phyloP scores from a whole-genome alignment of 2,797 vertebrate species.

The Hybognathus amarus region DNA sequence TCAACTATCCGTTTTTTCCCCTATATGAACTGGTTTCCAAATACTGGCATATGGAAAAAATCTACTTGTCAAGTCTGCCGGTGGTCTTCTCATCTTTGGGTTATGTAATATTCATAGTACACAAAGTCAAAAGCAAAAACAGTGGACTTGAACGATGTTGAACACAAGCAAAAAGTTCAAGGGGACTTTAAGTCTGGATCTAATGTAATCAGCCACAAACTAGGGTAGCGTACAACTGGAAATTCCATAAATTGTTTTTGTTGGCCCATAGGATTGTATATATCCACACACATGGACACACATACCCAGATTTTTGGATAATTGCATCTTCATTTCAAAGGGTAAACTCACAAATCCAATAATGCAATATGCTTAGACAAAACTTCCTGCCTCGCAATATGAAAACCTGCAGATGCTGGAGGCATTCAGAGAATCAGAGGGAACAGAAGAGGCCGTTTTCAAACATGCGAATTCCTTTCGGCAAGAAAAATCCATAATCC shows the following conservation, averaged over 20 bases:
- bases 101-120: conserved; percentile 69
- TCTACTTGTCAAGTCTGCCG: conserved; percentile 74
- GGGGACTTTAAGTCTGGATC: conserved; percentile 34
- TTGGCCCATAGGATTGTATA: conserved; percentile 30
- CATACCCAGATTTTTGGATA: conserved; percentile 31
- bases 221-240: conserved; percentile 29
- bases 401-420: conserved; percentile 40
- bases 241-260: conserved; percentile 44
- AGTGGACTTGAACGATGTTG: conserved; percentile 25
- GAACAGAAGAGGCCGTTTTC: conserved; percentile 14
- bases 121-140: conserved; percentile 54
- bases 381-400: conserved; percentile 40
- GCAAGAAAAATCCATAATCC: conserved; percentile 59
- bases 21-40: conserved; percentile 55
- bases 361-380: conserved; percentile 35
- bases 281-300: conserved; percentile 4
- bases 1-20: not conserved
- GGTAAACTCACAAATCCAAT: conserved; percentile 56
- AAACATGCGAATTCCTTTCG: conserved; percentile 58
- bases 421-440: conserved; percentile 25
- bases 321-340: conserved; percentile 23
- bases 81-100: conserved; percentile 70
- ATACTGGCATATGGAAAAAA: conserved; percentile 75
- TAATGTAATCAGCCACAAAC: conserved; percentile 43
- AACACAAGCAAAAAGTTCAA: conserved; percentile 42